These are phyloP conservation scores for Stenolophus ochropezus DNA, from an alignment of 2,888 invertebrate species.

Conservation along the genomic window DNA sequence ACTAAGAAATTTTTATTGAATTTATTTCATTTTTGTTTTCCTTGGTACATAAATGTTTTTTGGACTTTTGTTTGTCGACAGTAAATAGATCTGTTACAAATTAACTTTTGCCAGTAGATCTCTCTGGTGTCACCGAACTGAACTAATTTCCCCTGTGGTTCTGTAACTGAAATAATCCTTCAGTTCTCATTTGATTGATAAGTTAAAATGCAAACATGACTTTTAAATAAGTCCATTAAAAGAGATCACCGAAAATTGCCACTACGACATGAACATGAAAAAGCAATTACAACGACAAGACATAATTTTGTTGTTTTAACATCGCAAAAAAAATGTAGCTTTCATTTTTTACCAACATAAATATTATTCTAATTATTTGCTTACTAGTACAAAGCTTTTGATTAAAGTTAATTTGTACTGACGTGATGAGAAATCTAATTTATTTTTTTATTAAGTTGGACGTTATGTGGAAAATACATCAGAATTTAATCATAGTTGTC, in stretches of 20 bases:
- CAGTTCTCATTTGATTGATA: slow-evolving; percentile 49
- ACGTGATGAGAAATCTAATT: slow-evolving; percentile 7
- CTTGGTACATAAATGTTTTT: no score
- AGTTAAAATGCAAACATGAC: slow-evolving; percentile 22
- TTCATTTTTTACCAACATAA: no score
- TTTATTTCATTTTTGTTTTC: no score
- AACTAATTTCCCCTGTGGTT: slow-evolving; percentile 40
- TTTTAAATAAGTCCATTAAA: slow-evolving; percentile 20
- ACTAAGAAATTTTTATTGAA: no score
- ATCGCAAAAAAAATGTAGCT: no score
- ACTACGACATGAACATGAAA: neutral
- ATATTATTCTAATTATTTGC: no score
- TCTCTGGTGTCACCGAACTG: neutral
- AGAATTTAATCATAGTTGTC: slow-evolving; percentile 34
- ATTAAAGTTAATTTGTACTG: neutral
- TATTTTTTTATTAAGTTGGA: slow-evolving; percentile 30
- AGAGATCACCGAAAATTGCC: neutral
- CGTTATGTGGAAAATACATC: slow-evolving; percentile 13
- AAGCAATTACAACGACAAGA: neutral
- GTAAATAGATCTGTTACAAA: neutral
- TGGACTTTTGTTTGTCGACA: neutral
- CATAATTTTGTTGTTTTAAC: no score
- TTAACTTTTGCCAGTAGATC: neutral
- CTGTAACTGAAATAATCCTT: slow-evolving; percentile 30
- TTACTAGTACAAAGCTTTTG: no score